Conservation (phyloP, 2,888 invertebrate species). For the Melanostoma scalare region DNA sequence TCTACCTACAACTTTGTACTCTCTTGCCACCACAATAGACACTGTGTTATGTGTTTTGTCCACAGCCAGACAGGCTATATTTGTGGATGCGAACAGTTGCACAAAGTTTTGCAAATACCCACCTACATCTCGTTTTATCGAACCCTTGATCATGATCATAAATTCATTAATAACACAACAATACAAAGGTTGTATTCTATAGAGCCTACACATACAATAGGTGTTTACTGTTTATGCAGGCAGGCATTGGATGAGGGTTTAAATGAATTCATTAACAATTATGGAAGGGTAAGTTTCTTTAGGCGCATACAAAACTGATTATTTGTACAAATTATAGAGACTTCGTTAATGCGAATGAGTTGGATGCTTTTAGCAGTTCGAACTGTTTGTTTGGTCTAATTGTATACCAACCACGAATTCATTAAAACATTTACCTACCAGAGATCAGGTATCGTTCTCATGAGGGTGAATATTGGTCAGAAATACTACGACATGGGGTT, state of each 20-base stretch:
- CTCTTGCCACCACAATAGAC: constrained; percentile 2
- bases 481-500: too few relatives aligned
- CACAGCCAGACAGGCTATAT: constrained; percentile 26
- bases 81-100: background rate
- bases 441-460: constrained; percentile 47
- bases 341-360: constrained; percentile 2
- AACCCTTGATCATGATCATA: constrained; percentile 65
- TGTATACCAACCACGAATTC: constrained; percentile 60
- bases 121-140: constrained; percentile 1
- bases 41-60: constrained; percentile 9
- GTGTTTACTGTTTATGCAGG: constrained; percentile 40
- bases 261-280: constrained; percentile 53
- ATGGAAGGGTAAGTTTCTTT: constrained; percentile 42
- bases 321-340: constrained; percentile 62
- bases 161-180: constrained; percentile 69
- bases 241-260: constrained; percentile 4
- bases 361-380: constrained; percentile 58
- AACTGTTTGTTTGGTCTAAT: constrained; percentile 44
- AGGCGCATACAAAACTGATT: constrained; percentile 16
- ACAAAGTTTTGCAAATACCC: constrained; percentile 18
- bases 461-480: constrained; percentile 58
- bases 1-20: constrained; percentile 20
- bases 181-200: constrained; percentile 12
- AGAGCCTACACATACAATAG: constrained; percentile 13
- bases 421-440: constrained; percentile 65